Evolutionary conservation across 2,113 vertebrate genomes (phyloP).

Genomic region (Ovis canadensis): DNA sequence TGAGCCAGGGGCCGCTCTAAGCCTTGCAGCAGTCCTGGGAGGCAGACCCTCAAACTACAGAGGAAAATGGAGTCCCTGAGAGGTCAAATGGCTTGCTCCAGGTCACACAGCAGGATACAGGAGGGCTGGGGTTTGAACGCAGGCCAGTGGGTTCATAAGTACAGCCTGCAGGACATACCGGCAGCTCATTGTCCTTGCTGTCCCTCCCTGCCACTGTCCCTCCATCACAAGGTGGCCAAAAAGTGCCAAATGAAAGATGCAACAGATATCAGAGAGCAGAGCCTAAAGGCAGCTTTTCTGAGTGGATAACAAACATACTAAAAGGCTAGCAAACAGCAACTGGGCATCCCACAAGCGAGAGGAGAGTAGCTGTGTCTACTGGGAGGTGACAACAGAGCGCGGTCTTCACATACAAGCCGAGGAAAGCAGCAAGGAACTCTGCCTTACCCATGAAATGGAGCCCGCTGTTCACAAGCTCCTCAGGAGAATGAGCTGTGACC

Average conservation of each 20-base stretch:
- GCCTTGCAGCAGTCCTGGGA: neutral
- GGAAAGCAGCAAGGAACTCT: neutral
- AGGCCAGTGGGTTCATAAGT: neutral
- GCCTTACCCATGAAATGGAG: fast-evolving
- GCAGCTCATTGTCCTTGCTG: neutral
- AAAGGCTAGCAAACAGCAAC: neutral
- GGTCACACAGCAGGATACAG: neutral
- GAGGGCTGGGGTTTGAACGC: neutral
- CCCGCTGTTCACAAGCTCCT: neutral
- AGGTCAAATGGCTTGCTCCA: neutral
- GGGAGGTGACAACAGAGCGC: fast-evolving
- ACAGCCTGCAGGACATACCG: fast-evolving
- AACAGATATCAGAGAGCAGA: too few relatives aligned
- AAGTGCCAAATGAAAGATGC: neutral
- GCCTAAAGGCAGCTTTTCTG: neutral
- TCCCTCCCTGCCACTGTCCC: fast-evolving
- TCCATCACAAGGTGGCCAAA: neutral
- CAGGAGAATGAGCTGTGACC: neutral
- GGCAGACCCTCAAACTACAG: neutral
- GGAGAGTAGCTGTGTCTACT: neutral
- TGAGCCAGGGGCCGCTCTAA: neutral
- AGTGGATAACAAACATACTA: neutral
- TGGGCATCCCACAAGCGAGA: neutral
- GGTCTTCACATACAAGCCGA: neutral
- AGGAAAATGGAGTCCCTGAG: neutral